A percentile compares a stretch with the other conserved stretches of the same genome.
phyloP scores from a whole-genome alignment of 2,113 vertebrate genomes.

The Salvelinus sp. region DNA sequence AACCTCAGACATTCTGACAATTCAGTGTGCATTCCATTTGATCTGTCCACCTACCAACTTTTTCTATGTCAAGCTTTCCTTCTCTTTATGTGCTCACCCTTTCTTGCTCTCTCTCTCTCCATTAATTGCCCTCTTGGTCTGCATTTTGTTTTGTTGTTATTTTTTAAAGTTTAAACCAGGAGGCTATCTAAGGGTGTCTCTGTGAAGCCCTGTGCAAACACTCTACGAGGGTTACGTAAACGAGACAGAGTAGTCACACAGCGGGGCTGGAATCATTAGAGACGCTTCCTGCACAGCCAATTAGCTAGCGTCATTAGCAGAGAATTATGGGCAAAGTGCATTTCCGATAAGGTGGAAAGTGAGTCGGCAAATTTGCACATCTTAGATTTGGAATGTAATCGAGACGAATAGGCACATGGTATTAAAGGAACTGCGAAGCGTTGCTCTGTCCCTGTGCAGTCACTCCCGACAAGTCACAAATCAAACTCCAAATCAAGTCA shows the following conservation, averaged over 20 bases:
- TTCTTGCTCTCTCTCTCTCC: background rate
- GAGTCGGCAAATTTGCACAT: background rate
- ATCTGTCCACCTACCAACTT: background rate
- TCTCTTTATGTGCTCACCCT: background rate
- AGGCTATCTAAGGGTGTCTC: background rate
- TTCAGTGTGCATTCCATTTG: background rate
- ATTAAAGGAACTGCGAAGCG: too few relatives aligned
- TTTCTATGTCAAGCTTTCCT: background rate
- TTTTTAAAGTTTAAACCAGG: background rate
- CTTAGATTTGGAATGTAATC: background rate
- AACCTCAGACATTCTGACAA: background rate
- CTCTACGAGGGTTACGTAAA: background rate
- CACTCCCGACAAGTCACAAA: too few relatives aligned
- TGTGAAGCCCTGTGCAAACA: background rate
- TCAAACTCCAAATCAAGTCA: too few relatives aligned
- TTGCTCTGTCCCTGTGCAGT: too few relatives aligned
- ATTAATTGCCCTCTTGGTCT: background rate
- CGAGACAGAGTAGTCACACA: constrained; percentile 32
- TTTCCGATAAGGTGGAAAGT: background rate
- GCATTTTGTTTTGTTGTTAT: background rate
- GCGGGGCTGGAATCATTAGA: constrained; percentile 29
- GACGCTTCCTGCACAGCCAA: constrained; percentile 42
- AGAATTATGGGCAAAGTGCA: constrained; percentile 1
- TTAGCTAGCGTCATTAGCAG: constrained; percentile 22
- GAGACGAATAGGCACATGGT: too few relatives aligned